Evolutionary conservation across 2,797 vertebrate species (phyloP).

Genomic region (Dermochelys coriacea): DNA sequence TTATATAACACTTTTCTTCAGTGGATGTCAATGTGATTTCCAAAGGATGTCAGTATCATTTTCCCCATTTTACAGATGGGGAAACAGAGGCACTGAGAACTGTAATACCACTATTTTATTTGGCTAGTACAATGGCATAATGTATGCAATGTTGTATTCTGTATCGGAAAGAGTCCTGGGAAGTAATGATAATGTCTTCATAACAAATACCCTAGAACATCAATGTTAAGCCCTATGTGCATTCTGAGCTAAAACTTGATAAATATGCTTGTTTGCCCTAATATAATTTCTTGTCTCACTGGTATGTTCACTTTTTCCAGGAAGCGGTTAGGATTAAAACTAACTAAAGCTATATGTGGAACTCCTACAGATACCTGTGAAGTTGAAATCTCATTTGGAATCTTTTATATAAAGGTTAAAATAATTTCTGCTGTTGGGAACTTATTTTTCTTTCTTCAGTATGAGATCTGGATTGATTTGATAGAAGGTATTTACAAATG

Average conservation of each 20-base stretch:
- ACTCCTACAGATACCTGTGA: not conserved
- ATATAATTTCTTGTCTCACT: not conserved
- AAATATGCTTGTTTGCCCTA: not conserved
- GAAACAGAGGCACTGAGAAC: not conserved
- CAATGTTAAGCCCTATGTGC: rapidly evolving
- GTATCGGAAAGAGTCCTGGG: not conserved
- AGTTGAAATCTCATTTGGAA: not conserved
- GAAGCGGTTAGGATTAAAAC: not conserved
- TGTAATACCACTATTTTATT: rapidly evolving
- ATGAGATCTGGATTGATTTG: not conserved
- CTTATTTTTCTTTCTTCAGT: not conserved
- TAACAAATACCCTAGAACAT: not conserved
- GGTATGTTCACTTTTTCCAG: not conserved
- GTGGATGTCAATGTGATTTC: not conserved
- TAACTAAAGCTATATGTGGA: not conserved
- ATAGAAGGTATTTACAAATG: not conserved
- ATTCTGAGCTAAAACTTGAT: not conserved
- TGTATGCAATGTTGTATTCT: rapidly evolving
- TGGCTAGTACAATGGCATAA: rapidly evolving
- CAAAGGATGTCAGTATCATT: not conserved
- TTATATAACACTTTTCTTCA: not conserved
- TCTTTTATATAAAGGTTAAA: not conserved
- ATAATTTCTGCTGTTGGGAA: not conserved
- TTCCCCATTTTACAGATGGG: not conserved
- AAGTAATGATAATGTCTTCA: not conserved